Evolutionary conservation across 2,888 invertebrate species (phyloP).

Genomic region (Pseudeuparius sepicola): DNA sequence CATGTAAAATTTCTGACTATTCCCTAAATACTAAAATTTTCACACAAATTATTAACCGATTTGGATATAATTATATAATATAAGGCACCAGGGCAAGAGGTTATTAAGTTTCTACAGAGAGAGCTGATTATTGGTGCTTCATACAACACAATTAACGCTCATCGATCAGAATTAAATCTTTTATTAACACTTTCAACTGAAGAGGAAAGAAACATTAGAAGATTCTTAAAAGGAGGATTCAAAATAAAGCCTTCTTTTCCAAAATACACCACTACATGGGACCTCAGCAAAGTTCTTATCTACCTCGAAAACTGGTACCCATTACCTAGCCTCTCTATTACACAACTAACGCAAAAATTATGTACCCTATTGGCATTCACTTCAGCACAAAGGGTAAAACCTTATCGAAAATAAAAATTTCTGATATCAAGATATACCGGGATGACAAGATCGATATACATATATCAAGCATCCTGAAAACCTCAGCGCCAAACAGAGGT

Average conservation of each 20-base stretch:
- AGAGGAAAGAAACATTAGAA: slow-evolving; percentile 16
- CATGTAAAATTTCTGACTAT: too few species aligned
- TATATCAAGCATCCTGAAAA: slow-evolving; percentile 17
- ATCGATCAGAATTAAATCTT: slow-evolving; percentile 23
- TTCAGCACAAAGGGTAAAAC: too few species aligned
- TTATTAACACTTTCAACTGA: slow-evolving; percentile 13
- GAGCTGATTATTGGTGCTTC: too few species aligned
- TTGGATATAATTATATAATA: too few species aligned
- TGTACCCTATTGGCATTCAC: too few species aligned
- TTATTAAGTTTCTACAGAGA: too few species aligned
- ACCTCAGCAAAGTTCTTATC: slow-evolving; percentile 19
- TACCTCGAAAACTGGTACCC: slow-evolving; percentile 13
- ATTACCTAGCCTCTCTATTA: too few species aligned
- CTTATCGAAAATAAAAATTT: slow-evolving; percentile 13
- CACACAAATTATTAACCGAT: too few species aligned
- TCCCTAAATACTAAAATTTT: too few species aligned
- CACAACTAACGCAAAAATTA: too few species aligned
- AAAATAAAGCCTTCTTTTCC: slow-evolving; percentile 20
- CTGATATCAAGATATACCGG: slow-evolving; percentile 14
- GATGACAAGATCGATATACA: slow-evolving; percentile 10
- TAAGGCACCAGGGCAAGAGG: too few species aligned
- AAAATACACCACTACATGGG: slow-evolving; percentile 25
- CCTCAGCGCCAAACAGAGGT: slow-evolving; percentile 12
- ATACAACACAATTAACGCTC: slow-evolving; percentile 20
- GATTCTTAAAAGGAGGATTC: slow-evolving; percentile 23